Evolutionary conservation across 2,888 invertebrate species (phyloP), one percentile per base, ranked within the genome.

Genomic region (Lacanobia oleracea): DNA sequence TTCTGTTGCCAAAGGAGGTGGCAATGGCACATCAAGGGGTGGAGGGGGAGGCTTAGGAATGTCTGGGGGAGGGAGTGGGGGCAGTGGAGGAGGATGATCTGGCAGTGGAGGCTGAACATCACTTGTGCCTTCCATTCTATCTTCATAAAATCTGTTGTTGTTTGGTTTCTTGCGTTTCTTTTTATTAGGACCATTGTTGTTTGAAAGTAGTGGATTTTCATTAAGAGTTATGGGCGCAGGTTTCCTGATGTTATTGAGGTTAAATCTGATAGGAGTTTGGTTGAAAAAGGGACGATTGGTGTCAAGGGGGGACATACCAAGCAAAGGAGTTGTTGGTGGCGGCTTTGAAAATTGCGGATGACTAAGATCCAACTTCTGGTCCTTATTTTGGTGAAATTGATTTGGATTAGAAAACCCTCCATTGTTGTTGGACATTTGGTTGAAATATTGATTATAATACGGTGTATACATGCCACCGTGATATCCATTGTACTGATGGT

Each of bases 91-190:
- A 40, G 96, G 96, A 79, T 96, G 94, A 45, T 96, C 94, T n/a
- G 97, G 96, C 77, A 96, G 94, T 4, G 97, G 97, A 48, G 97
- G 97, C 75, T 88, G 77, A 56, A 87, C 72, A 72, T 83, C 83
- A 82, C 81, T 83, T 37, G 64, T 10, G 12, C 48, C 33, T 16
- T 81, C 81, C n/a, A 45, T 60, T 33, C 65, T 61, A 53, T 93
- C 91, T 75, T 92, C 90, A 84, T 94, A 94, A 65, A 95, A 94
- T 87, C 94, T 96, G 83, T 96, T 97, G 88, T 97, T 97, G 88
- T 97, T 97, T 79, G 85, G 87, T 83, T 97, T 97, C 93, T 98
- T 98, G 67, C 98, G 97, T 90, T 98, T 98, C 94, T 98, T 98
- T 95, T 98, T 98, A 1, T 98, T 98, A 1, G 96, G 96, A 16